A percentile compares a stretch with the other conserved stretches of the same genome.
These are phyloP conservation scores for Notiomystis cincta DNA, from an alignment of 2,113 vertebrate species.

Conservation along the genomic window DNA sequence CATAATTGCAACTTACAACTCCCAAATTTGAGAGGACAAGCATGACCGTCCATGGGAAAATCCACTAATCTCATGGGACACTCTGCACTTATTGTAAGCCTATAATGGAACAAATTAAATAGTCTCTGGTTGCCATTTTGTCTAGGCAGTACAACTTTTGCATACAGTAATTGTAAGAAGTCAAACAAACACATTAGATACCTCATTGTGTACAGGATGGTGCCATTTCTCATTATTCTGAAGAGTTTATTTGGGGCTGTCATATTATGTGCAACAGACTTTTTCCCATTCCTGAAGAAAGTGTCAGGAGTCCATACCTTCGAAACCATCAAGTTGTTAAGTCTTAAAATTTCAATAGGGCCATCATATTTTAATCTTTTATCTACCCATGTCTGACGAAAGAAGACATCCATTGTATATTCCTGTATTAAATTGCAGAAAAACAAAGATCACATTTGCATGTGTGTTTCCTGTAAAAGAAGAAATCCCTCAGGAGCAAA, in stretches of 20 bases:
- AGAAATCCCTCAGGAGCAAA: slow-evolving; percentile 3
- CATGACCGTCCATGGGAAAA: slow-evolving; percentile 98
- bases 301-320: slow-evolving; percentile 99
- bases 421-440: slow-evolving; percentile 77
- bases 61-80: slow-evolving; percentile 98
- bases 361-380: slow-evolving; percentile 91
- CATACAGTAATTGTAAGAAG: slow-evolving; percentile 22
- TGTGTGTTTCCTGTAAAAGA: background rate
- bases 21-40: slow-evolving; percentile 97
- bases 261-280: slow-evolving; percentile 97
- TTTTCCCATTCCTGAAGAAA: slow-evolving; percentile 98
- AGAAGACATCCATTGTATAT: slow-evolving; percentile 99
- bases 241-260: slow-evolving; percentile 97
- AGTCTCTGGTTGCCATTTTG: slow-evolving; percentile 52
- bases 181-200: slow-evolving; percentile 52
- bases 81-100: slow-evolving; percentile 95
- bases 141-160: slow-evolving; percentile 47
- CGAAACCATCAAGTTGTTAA: slow-evolving; percentile 98
- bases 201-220: slow-evolving; percentile 99
- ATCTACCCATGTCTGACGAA: slow-evolving; percentile 97
- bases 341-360: slow-evolving; percentile 92
- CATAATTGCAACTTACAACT: slow-evolving; percentile 88
- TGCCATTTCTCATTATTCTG: slow-evolving; percentile 98
- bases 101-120: slow-evolving; percentile 73
- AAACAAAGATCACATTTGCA: slow-evolving; percentile 14